Conservation (phyloP, 2,113 vertebrate species). For the Copsychus sechellarum region DNA sequence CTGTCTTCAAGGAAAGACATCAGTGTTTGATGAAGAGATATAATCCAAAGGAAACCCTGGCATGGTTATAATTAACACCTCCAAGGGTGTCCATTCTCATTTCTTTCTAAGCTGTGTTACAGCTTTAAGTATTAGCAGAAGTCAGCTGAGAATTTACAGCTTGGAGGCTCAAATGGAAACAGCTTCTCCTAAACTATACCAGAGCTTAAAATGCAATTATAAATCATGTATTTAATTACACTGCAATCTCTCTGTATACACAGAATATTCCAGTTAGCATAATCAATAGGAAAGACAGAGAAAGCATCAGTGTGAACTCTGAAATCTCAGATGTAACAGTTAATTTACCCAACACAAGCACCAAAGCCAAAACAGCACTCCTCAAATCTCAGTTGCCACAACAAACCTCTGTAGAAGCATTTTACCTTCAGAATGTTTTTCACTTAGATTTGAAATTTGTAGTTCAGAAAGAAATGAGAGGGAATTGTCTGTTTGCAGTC, state of each 20-base stretch:
- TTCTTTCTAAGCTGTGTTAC: background rate
- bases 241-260: background rate
- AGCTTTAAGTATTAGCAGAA: background rate
- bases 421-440: background rate
- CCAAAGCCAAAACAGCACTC: background rate
- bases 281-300: background rate
- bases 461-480: background rate
- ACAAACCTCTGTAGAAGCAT: background rate
- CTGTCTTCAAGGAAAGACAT: background rate
- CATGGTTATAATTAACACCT: background rate
- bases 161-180: background rate
- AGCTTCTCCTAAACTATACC: background rate
- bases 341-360: background rate
- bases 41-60: background rate
- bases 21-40: background rate
- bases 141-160: background rate
- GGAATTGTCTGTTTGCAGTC: background rate
- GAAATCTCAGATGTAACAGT: background rate
- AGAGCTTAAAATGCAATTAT: slow-evolving; percentile 2
- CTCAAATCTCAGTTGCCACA: background rate
- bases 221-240: slow-evolving; percentile 23
- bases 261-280: background rate
- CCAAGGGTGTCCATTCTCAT: background rate
- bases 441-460: background rate
- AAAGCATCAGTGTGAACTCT: background rate